A percentile compares a stretch with the other conserved stretches of the same genome.
phyloP scores from a whole-genome alignment of 2,113 vertebrate species.

The Opisthocomus hoazin region DNA sequence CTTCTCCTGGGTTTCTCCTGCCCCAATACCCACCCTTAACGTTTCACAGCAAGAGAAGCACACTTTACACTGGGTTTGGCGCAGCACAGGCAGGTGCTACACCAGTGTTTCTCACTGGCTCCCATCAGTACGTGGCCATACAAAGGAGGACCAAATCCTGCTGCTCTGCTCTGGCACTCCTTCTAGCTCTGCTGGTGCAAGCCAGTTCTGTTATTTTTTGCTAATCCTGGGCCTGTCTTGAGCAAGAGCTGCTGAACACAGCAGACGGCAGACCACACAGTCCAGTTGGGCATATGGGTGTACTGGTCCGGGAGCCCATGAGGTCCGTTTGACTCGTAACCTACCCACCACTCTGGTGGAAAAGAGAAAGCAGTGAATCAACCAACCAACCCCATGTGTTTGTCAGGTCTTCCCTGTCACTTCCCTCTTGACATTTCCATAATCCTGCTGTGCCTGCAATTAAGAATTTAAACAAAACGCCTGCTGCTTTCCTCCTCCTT shows the following conservation, averaged over 20 bases:
- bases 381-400: not conserved
- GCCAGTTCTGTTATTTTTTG: not conserved
- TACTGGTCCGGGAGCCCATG: not conserved
- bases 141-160: not conserved
- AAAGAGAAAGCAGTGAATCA: constrained; percentile 1
- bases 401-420: constrained; percentile 37
- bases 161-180: not conserved
- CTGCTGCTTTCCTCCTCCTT: constrained; percentile 45
- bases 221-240: not conserved
- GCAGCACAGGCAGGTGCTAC: rapidly evolving
- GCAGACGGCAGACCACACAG: not conserved
- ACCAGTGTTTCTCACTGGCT: not conserved
- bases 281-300: too few relatives aligned
- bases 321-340: not conserved
- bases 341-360: not conserved
- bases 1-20: not conserved
- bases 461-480: constrained; percentile 60
- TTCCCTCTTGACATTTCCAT: constrained; percentile 58
- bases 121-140: rapidly evolving
- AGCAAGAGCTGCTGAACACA: not conserved
- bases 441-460: constrained; percentile 54
- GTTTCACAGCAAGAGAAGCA: not conserved
- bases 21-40: not conserved
- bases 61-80: not conserved
- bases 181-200: not conserved